Percentiles rank a stretch among this genome's conserved stretches.
These are phyloP conservation scores for Spheniscus mendiculus DNA, from an alignment of 2,113 vertebrate species.

Conservation along the genomic window DNA sequence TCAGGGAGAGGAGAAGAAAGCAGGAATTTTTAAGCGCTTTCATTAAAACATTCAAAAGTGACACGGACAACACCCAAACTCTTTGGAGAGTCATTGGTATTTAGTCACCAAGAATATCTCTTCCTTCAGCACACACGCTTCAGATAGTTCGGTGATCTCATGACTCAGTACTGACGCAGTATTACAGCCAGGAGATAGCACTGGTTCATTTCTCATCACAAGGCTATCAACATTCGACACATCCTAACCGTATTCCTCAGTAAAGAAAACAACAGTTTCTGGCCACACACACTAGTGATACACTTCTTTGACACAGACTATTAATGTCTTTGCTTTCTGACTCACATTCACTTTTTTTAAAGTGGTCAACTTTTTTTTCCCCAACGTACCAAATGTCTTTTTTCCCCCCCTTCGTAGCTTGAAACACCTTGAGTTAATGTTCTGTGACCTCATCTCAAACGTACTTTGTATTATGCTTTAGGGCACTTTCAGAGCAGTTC, in stretches of 20 bases:
- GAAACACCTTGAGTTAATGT: neutral
- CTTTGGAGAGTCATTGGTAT: neutral
- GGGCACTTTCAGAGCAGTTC: neutral
- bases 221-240: accelerated
- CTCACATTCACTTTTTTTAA: neutral
- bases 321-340: neutral
- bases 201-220: neutral
- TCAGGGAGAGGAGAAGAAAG: neutral
- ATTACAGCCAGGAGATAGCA: neutral
- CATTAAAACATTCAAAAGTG: neutral
- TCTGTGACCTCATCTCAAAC: neutral
- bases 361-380: neutral
- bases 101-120: neutral
- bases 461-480: neutral
- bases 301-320: neutral
- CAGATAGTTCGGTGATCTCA: accelerated
- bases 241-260: neutral
- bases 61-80: neutral
- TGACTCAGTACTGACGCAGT: neutral
- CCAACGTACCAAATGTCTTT: neutral
- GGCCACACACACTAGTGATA: neutral
- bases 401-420: neutral
- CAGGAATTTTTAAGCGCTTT: neutral
- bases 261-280: neutral
- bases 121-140: neutral